Evolutionary conservation across 1,140 invertebrate genomes (phyloP).

Genomic region (Orussus abietinus): DNA sequence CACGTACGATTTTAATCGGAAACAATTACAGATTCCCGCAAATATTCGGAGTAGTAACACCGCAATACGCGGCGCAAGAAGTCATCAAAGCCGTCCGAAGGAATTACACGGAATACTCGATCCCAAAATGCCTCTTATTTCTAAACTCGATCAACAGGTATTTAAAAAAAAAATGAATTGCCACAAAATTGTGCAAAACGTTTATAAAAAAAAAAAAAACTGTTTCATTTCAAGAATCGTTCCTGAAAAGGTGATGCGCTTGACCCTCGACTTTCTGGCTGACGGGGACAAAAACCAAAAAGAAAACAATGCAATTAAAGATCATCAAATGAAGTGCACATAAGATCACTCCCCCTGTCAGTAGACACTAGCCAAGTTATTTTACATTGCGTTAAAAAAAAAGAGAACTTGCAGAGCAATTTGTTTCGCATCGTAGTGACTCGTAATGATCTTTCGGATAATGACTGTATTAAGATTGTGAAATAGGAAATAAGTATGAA

Average conservation of each 20-base stretch:
- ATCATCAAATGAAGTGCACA: no score
- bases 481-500: no score
- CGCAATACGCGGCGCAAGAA: constrained; percentile 32
- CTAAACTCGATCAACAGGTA: constrained; percentile 34
- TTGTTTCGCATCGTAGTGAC: no score
- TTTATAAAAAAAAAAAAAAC: background rate
- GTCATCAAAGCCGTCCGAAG: constrained; percentile 33
- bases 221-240: constrained; percentile 22
- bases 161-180: background rate
- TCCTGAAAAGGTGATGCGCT: constrained; percentile 23
- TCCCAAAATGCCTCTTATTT: constrained; percentile 34
- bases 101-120: constrained; percentile 38
- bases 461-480: no score
- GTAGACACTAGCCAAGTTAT: no score
- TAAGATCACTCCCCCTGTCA: no score
- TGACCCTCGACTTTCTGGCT: constrained; percentile 34
- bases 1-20: background rate
- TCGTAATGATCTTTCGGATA: no score
- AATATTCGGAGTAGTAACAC: constrained; percentile 29
- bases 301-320: constrained; percentile 2
- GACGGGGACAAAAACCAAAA: constrained; percentile 15
- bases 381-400: no score
- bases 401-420: no score
- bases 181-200: background rate
- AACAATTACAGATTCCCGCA: constrained; percentile 30